A percentile compares a stretch with the other conserved stretches of the same genome.
phyloP scores from a whole-genome alignment of 2,113 vertebrate species.

The Morone saxatilis region DNA sequence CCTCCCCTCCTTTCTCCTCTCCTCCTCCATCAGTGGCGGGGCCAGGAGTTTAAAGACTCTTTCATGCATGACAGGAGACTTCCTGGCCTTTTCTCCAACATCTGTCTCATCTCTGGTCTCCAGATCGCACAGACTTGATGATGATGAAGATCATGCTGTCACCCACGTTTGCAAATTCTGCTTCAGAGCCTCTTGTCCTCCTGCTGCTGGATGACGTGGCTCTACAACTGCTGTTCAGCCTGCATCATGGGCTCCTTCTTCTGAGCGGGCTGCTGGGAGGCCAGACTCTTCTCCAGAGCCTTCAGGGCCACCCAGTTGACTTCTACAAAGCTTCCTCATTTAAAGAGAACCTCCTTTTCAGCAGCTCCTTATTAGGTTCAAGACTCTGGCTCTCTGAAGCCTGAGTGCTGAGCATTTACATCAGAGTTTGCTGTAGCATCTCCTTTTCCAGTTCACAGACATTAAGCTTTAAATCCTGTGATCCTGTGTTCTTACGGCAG shows the following conservation, averaged over 20 bases:
- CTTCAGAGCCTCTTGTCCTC: background rate
- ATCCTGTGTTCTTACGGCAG: background rate
- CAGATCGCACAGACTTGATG: background rate
- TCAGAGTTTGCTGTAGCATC: background rate
- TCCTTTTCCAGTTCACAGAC: background rate
- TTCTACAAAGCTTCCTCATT: background rate
- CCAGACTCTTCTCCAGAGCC: background rate
- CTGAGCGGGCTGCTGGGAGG: background rate
- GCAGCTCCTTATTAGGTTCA: background rate
- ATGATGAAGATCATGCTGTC: background rate
- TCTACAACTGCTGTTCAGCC: background rate
- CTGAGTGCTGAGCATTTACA: no score
- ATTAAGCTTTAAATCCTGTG: background rate
- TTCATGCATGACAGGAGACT: no score
- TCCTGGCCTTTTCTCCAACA: background rate
- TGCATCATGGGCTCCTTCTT: background rate
- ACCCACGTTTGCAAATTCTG: background rate
- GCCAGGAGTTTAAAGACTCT: background rate
- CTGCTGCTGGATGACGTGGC: background rate
- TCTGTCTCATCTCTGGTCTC: background rate
- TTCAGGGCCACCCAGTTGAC: background rate
- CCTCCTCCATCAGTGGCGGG: background rate
- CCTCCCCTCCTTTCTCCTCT: background rate
- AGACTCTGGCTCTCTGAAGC: background rate
- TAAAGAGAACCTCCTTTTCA: background rate